Percentiles rank a stretch among this genome's conserved stretches.
Evolutionary conservation across 30 jellyfish, hydroid and myxozoan species (phyloP).

Genomic region (Hydra vulgaris): DNA sequence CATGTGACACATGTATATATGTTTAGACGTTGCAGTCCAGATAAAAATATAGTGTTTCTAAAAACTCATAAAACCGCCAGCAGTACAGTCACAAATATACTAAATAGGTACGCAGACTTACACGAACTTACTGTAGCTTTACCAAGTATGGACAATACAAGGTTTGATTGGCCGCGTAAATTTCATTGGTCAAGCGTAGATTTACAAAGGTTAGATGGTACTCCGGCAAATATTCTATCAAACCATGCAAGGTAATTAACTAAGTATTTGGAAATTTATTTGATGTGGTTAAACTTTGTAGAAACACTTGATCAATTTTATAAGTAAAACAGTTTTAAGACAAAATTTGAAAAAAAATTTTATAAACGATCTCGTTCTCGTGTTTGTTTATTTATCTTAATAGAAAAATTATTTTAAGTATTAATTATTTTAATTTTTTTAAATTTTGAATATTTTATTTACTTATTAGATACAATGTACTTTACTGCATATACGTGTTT

Average conservation of each 20-base stretch:
- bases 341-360: no score
- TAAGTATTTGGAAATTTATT: not conserved
- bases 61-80: slow-evolving; percentile 95
- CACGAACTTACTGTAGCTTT: slow-evolving; percentile 68
- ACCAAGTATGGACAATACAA: slow-evolving; percentile 60
- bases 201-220: slow-evolving; percentile 74
- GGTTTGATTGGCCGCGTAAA: slow-evolving; percentile 81
- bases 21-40: slow-evolving; percentile 56
- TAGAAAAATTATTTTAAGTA: no score
- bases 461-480: no score
- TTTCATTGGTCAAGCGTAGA: slow-evolving; percentile 93
- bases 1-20: no score
- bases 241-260: slow-evolving; percentile 76
- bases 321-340: no score
- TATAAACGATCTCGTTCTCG: no score
- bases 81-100: slow-evolving; percentile 86
- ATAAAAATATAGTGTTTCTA: slow-evolving; percentile 36
- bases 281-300: no score
- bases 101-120: slow-evolving; percentile 79
- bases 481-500: no score
- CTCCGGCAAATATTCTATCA: slow-evolving; percentile 70
- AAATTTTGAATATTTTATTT: no score
- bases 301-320: no score
- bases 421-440: no score
- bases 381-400: no score